These are phyloP conservation scores for Elgaria multicarinata DNA, from an alignment of 2,113 vertebrate species.

Conservation along the genomic window DNA sequence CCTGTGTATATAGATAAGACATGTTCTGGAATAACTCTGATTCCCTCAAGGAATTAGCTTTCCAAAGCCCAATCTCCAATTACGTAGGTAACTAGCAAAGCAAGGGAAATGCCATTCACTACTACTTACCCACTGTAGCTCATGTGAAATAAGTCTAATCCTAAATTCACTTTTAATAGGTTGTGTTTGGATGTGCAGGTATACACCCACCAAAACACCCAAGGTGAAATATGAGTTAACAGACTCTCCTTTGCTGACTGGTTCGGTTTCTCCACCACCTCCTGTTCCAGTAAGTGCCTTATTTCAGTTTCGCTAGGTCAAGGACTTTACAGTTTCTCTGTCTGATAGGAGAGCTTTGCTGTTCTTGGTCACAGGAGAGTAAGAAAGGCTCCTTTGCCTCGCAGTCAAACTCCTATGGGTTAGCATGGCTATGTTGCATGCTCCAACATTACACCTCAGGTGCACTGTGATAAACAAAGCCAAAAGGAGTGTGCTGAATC, in stretches of 20 bases:
- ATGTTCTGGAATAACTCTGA: not conserved
- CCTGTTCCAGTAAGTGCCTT: constrained; percentile 59
- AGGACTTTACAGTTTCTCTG: not conserved
- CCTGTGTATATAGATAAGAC: not conserved
- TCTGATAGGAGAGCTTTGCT: not conserved
- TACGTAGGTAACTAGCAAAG: not conserved
- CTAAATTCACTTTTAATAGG: not conserved
- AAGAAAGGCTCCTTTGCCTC: not conserved
- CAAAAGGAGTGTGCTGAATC: not conserved
- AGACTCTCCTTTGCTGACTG: constrained; percentile 50
- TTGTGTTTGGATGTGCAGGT: constrained; percentile 53
- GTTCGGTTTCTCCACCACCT: constrained; percentile 23
- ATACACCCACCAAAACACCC: constrained; percentile 78
- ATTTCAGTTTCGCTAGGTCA: not conserved
- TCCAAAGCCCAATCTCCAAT: not conserved
- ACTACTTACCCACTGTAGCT: not conserved
- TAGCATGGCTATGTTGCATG: not conserved
- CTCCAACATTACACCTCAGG: not conserved
- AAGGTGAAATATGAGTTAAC: constrained; percentile 79
- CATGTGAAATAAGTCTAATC: not conserved
- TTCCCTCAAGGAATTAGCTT: not conserved
- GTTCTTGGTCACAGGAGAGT: not conserved
- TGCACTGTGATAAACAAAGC: constrained; percentile 19
- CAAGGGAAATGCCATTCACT: not conserved
- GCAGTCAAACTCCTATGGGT: not conserved